Evolutionary conservation across 2,113 vertebrate species (phyloP).

Genomic region (Columba janthina): DNA sequence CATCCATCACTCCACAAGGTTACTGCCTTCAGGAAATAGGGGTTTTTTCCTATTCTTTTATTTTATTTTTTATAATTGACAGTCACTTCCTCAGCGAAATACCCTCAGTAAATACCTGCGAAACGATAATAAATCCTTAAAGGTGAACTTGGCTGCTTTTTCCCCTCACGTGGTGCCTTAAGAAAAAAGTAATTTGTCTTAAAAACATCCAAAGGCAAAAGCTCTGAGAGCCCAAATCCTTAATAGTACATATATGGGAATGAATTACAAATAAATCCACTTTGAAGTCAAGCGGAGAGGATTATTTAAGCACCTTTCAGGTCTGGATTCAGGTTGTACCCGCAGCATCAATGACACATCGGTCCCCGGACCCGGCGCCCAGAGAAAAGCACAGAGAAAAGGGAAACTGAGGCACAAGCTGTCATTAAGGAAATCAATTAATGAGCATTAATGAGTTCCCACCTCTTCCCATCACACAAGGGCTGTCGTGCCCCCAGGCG

Average conservation of each 20-base stretch:
- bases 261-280: slow-evolving; percentile 24
- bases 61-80: slow-evolving; percentile 35
- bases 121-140: slow-evolving; percentile 34
- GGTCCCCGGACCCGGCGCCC: too few species aligned
- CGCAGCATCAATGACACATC: too few species aligned
- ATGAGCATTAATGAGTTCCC: too few species aligned
- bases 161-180: not conserved
- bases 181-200: not conserved
- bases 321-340: not conserved
- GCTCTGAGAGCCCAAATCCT: not conserved
- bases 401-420: not conserved
- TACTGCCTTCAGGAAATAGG: not conserved
- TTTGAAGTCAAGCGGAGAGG: not conserved
- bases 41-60: not conserved
- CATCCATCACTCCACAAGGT: slow-evolving; percentile 33
- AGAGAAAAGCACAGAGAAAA: not conserved
- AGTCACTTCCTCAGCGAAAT: slow-evolving; percentile 30
- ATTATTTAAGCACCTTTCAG: not conserved
- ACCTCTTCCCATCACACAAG: not conserved
- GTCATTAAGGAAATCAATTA: rapidly evolving
- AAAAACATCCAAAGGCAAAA: not conserved
- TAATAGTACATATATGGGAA: not conserved
- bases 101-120: not conserved
- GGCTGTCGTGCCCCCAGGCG: not conserved
- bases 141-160: slow-evolving; percentile 47